These are phyloP conservation scores for Cerastoderma edule DNA, from an alignment of 2,888 invertebrate species.

Conservation along the genomic window DNA sequence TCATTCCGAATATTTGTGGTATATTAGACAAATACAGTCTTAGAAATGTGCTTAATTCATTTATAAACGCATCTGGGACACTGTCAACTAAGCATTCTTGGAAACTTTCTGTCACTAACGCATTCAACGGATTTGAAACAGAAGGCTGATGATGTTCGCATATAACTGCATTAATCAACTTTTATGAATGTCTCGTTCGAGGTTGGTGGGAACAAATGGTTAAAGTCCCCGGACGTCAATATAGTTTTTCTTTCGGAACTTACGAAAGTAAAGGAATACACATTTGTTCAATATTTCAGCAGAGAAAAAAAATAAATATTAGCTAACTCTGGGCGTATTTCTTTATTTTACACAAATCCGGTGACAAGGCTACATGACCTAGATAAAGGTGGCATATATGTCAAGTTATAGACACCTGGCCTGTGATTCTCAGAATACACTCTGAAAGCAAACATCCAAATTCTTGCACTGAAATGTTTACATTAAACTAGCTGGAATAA, in stretches of 20 bases:
- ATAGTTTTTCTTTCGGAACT: not conserved
- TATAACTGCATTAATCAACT: too few species aligned
- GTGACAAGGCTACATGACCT: too few species aligned
- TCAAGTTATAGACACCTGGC: too few species aligned
- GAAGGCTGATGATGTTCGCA: not conserved
- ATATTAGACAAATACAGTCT: not conserved
- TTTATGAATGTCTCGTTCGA: too few species aligned
- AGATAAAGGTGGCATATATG: too few species aligned
- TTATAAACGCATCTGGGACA: not conserved
- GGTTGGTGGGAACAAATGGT: too few species aligned
- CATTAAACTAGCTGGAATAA: too few species aligned
- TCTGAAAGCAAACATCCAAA: too few species aligned
- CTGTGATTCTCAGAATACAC: too few species aligned
- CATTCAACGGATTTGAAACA: not conserved
- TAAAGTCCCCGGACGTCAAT: not conserved
- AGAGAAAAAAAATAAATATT: not conserved
- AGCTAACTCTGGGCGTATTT: too few species aligned
- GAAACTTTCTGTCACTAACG: not conserved
- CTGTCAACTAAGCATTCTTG: not conserved
- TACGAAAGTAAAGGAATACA: not conserved
- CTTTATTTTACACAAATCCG: too few species aligned
- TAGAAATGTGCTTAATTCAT: not conserved
- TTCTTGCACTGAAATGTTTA: too few species aligned
- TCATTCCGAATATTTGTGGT: not conserved
- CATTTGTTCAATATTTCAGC: not conserved